phyloP scores from a whole-genome alignment of 2,797 vertebrate genomes.

The Acanthopagrus latus region DNA sequence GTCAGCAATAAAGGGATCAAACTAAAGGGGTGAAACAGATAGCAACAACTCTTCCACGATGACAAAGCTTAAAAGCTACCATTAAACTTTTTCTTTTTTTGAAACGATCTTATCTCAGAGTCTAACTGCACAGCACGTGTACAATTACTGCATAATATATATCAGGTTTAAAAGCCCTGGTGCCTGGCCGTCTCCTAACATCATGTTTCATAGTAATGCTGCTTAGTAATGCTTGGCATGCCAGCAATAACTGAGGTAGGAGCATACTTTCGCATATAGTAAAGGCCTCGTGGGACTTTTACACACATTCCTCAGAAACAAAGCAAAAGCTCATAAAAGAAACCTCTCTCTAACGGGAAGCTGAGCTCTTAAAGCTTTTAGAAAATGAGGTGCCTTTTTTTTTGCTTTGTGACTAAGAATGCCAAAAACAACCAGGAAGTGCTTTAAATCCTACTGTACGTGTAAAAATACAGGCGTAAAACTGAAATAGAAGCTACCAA shows the following conservation, averaged over 20 bases:
- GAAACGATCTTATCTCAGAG: slow-evolving; percentile 34
- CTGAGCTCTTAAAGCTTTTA: slow-evolving; percentile 47
- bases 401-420: slow-evolving; percentile 42
- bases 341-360: slow-evolving; percentile 28
- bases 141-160: slow-evolving; percentile 52
- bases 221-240: slow-evolving; percentile 64
- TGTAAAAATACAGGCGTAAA: slow-evolving; percentile 63
- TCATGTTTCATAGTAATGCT: slow-evolving; percentile 62
- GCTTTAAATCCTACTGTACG: slow-evolving; percentile 43
- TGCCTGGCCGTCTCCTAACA: slow-evolving; percentile 69
- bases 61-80: slow-evolving; percentile 26
- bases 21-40: slow-evolving; percentile 15
- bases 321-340: slow-evolving; percentile 64
- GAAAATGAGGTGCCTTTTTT: slow-evolving; percentile 29
- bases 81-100: slow-evolving; percentile 29
- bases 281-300: slow-evolving; percentile 50
- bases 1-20: slow-evolving; percentile 12
- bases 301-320: slow-evolving; percentile 70
- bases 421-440: slow-evolving; percentile 59
- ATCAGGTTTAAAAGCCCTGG: slow-evolving; percentile 72
- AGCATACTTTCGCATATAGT: slow-evolving; percentile 50
- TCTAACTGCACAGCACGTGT: slow-evolving; percentile 34
- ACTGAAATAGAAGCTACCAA: slow-evolving; percentile 64
- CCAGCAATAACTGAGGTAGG: slow-evolving; percentile 37
- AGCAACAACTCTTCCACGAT: neutral